Conservation (phyloP, 2,888 invertebrate genomes). For the Polymixis flavicincta region DNA sequence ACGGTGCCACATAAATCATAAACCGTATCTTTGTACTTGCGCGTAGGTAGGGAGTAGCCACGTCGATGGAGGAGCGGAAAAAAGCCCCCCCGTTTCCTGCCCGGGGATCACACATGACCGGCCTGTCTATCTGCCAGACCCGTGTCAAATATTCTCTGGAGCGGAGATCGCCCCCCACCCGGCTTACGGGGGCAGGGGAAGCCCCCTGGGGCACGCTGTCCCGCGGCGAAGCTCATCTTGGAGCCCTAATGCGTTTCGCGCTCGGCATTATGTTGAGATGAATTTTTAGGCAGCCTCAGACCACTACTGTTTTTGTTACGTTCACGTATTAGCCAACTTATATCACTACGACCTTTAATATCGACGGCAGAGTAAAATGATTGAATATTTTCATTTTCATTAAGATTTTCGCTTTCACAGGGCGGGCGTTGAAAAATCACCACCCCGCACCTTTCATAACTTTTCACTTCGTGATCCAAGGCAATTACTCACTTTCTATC, state of each 20-base stretch:
- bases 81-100: constrained; percentile 89
- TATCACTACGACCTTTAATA: constrained; percentile 63
- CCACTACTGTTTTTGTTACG: constrained; percentile 70
- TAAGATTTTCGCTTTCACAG: constrained; percentile 85
- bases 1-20: constrained; percentile 88
- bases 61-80: constrained; percentile 88
- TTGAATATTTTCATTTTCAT: constrained; percentile 88
- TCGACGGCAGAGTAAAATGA: constrained; percentile 72
- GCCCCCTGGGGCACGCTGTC: constrained; percentile 89
- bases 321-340: constrained; percentile 36
- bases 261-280: constrained; percentile 86
- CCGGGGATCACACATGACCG: constrained; percentile 91
- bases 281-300: constrained; percentile 84
- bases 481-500: constrained; percentile 90
- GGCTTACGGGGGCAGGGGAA: constrained; percentile 79
- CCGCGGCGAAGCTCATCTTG: constrained; percentile 90
- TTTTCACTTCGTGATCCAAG: constrained; percentile 90
- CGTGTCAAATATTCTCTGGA: constrained; percentile 91
- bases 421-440: constrained; percentile 86
- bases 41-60: constrained; percentile 82
- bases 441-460: constrained; percentile 89
- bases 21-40: constrained; percentile 84
- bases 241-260: constrained; percentile 89
- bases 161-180: constrained; percentile 88
- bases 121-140: constrained; percentile 91